Evolutionary conservation across 2,888 invertebrate genomes (phyloP).

Genomic region (Campoplex nolae): DNA sequence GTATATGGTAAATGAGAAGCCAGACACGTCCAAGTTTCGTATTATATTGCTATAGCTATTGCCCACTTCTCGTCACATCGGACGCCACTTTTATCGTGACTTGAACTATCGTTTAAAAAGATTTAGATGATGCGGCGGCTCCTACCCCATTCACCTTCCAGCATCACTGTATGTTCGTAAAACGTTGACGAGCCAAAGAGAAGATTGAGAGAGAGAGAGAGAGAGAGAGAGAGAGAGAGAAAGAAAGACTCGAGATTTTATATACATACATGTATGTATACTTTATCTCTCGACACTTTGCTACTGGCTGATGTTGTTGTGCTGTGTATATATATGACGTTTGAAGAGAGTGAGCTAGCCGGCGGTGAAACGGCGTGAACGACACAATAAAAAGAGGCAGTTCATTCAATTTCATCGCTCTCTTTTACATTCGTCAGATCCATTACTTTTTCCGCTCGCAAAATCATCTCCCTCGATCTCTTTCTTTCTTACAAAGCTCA

Average conservation of each 20-base stretch:
- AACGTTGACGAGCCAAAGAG: constrained; percentile 66
- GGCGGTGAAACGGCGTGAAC: constrained; percentile 63
- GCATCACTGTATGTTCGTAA: constrained; percentile 60
- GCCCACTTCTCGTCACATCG: constrained; percentile 67
- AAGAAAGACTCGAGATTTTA: constrained; percentile 47
- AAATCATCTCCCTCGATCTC: constrained; percentile 31
- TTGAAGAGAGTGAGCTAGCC: constrained; percentile 53
- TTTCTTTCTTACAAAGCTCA: not conserved
- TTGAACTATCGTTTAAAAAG: constrained; percentile 70
- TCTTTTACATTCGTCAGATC: constrained; percentile 68
- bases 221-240: too few relatives aligned
- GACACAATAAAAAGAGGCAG: constrained; percentile 69
- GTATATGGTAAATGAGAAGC: constrained; percentile 44
- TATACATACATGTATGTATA: constrained; percentile 46
- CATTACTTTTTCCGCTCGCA: constrained; percentile 59
- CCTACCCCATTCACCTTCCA: constrained; percentile 14
- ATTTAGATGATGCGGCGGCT: constrained; percentile 64
- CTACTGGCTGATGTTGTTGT: constrained; percentile 56
- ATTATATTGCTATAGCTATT: constrained; percentile 63
- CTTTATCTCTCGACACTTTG: constrained; percentile 66
- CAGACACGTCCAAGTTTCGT: constrained; percentile 49
- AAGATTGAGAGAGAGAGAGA: constrained; percentile 43
- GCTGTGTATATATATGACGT: constrained; percentile 34
- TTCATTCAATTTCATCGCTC: constrained; percentile 68
- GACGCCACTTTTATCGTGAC: constrained; percentile 67